Conservation (phyloP, 2,797 vertebrate species). For the Arvicola amphibius region DNA sequence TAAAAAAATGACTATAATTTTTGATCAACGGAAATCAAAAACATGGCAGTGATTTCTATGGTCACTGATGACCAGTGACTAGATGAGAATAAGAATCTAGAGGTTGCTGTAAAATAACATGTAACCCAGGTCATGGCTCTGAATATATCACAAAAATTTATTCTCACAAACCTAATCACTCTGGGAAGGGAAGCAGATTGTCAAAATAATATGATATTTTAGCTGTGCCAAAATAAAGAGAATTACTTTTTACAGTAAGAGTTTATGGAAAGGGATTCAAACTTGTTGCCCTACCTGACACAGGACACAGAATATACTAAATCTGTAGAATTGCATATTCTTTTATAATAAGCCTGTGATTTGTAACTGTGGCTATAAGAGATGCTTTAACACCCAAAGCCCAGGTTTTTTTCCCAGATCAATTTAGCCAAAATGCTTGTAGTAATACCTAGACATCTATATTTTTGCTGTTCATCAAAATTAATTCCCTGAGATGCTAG, state of each 20-base stretch:
- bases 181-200: neutral
- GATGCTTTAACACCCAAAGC: neutral
- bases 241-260: neutral
- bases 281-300: neutral
- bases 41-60: neutral
- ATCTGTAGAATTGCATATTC: neutral
- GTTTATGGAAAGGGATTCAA: neutral
- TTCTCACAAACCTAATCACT: neutral
- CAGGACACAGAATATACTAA: neutral
- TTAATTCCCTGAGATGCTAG: neutral
- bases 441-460: neutral
- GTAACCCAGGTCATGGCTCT: neutral
- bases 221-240: neutral
- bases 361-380: neutral
- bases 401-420: neutral
- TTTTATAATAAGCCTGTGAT: neutral
- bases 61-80: neutral
- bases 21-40: neutral
- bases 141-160: neutral
- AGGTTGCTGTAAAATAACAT: neutral
- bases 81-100: neutral
- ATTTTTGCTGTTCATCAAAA: neutral
- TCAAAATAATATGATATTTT: slow-evolving; percentile 22
- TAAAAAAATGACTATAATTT: neutral
- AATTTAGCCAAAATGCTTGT: neutral